Evolutionary conservation across 2,797 vertebrate genomes (phyloP), one percentile per base, ranked within the genome.

Genomic region (Echiichthys vipera): DNA sequence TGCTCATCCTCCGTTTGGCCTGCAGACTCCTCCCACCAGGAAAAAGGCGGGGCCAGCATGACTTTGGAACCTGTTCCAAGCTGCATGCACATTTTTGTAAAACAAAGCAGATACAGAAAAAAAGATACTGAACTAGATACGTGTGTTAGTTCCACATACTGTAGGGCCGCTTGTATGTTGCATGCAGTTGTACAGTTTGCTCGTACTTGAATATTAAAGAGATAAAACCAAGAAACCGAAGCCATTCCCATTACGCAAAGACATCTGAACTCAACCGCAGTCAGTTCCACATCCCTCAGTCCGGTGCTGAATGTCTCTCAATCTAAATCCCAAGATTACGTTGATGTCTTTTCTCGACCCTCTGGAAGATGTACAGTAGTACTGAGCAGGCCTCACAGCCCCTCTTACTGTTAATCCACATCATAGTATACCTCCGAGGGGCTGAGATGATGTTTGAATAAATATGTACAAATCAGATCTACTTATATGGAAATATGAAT

Each of bases 121-220:
- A 92, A 92, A 94, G 92, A 95, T 94, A 95, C 94, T 94, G 96
- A 97, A 88, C 93, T 96, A 95, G 90, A 96, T 95, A 94, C 80
- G 81, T 96, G 95, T 96, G 96, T 98, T 97, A 96, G 96, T 95
- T 97, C 95, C 96, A 96, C 96, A 95, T 97, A 91, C 91, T 80
- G 91, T 95, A 97, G 96, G 95, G 95, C 95, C 94, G 96, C 96
- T 97, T 97, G 96, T 99, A 95, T 97, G 97, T 99, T 98, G 98
- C 98, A 99, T 99, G 98, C 97, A 95, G 94, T 95, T 98, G 98
- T 98, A 98, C 96, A 98, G 96, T 97, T 98, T 98, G 97, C 97
- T 98, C 90, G 96, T 98, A 96, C 96, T 96, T 96, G 93, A 97
- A 94, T 96, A 95, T 91, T 97, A 95, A 95, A 91, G 92, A 94